phyloP scores from a whole-genome alignment of 2,888 invertebrate genomes.

The Pelosia muscerda region DNA sequence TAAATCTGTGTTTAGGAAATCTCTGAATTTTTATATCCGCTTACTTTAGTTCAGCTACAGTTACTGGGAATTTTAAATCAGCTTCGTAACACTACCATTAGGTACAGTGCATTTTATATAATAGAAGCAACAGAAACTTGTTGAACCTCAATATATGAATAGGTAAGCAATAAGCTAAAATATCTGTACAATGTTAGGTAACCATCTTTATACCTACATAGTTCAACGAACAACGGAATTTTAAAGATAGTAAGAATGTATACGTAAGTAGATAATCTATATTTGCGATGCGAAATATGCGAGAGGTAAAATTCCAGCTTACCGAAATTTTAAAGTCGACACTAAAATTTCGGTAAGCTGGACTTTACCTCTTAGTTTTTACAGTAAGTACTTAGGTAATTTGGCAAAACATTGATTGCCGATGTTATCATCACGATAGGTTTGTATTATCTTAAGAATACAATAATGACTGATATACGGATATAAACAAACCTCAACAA shows the following conservation, averaged over 20 bases:
- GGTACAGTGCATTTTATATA: background rate
- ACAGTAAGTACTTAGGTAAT: no score
- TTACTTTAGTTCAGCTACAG: background rate
- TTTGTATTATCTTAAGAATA: background rate
- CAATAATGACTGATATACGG: background rate
- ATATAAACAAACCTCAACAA: slow-evolving; percentile 1
- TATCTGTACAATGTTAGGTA: background rate
- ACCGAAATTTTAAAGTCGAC: no score
- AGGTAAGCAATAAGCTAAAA: no score
- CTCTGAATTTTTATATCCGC: background rate
- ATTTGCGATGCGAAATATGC: no score
- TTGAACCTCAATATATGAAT: background rate
- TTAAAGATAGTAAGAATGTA: background rate
- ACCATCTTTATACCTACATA: background rate
- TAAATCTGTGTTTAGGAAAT: background rate
- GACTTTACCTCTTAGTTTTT: no score
- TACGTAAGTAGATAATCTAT: background rate
- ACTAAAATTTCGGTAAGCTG: no score
- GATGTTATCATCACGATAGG: background rate
- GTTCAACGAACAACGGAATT: background rate
- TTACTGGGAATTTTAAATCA: background rate
- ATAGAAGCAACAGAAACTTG: background rate
- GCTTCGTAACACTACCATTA: background rate
- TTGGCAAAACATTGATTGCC: background rate
- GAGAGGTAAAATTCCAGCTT: no score